These are phyloP conservation scores for Aurelia coerulea DNA, from an alignment of 30 jellyfish, hydroid and myxozoan species.

Conservation along the genomic window DNA sequence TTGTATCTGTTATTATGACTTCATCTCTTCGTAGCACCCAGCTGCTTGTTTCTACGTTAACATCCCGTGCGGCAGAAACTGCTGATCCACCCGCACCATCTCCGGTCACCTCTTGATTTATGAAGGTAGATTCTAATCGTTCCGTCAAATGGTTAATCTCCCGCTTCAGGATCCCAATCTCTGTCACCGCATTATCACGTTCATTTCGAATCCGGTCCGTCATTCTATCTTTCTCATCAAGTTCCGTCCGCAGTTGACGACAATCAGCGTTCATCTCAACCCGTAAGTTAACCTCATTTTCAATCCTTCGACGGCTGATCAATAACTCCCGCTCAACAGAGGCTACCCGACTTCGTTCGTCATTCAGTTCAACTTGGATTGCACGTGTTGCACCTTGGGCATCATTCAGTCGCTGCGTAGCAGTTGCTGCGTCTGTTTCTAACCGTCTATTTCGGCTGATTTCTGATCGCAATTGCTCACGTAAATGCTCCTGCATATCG, in stretches of 20 bases:
- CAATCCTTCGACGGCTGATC: slow-evolving; percentile 45
- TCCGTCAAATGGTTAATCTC: slow-evolving; percentile 29
- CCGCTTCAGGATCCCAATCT: slow-evolving; percentile 45
- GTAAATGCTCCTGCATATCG: slow-evolving; percentile 21
- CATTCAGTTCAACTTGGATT: slow-evolving; percentile 45
- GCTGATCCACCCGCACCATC: too few relatives aligned
- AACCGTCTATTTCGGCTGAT: slow-evolving; percentile 34
- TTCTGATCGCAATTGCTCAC: slow-evolving; percentile 48
- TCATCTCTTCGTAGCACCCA: slow-evolving; percentile 88
- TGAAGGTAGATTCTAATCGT: background rate
- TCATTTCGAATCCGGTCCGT: slow-evolving; percentile 30
- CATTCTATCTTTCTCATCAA: slow-evolving; percentile 47
- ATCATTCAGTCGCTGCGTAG: slow-evolving; percentile 40
- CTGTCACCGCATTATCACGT: slow-evolving; percentile 57
- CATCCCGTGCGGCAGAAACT: background rate
- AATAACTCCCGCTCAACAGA: slow-evolving; percentile 57
- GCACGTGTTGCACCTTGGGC: slow-evolving; percentile 13
- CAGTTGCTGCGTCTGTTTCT: slow-evolving; percentile 25
- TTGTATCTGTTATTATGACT: slow-evolving; percentile 43
- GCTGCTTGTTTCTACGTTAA: slow-evolving; percentile 27
- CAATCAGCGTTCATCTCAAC: slow-evolving; percentile 36
- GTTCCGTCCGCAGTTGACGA: slow-evolving; percentile 12
- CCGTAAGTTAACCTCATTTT: slow-evolving; percentile 40
- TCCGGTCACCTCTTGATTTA: background rate
- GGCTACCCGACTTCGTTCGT: slow-evolving; percentile 35